A percentile compares a stretch with the other conserved stretches of the same genome.
Evolutionary conservation across 2,888 invertebrate species (phyloP).

Genomic region (Seira sanloemensis): DNA sequence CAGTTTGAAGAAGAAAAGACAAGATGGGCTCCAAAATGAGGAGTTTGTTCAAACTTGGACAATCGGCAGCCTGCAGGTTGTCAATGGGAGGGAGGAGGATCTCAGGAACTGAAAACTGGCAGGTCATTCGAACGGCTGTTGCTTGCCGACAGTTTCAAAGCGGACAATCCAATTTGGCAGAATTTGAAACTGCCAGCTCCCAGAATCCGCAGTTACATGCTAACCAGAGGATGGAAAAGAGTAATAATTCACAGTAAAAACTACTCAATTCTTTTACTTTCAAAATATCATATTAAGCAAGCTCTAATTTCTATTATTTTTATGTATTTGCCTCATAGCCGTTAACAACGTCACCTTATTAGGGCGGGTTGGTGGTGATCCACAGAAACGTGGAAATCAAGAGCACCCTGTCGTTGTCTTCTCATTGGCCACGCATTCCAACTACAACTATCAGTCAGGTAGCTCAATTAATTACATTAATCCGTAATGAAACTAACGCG

Average conservation of each 20-base stretch:
- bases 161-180: neutral
- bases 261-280: neutral
- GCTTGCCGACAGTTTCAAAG: conserved; percentile 19
- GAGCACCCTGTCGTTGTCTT: conserved; percentile 92
- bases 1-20: too few relatives aligned
- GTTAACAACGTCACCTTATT: conserved; percentile 90
- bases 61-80: neutral
- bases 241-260: conserved; percentile 21
- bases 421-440: conserved; percentile 91
- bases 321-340: conserved; percentile 77
- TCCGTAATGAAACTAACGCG: too few relatives aligned
- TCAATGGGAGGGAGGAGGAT: neutral
- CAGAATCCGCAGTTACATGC: conserved; percentile 41
- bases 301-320: neutral
- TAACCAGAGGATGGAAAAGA: conserved; percentile 46
- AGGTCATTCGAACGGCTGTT: neutral
- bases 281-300: neutral
- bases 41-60: neutral
- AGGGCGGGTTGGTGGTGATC: conserved; percentile 92
- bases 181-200: neutral
- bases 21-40: neutral
- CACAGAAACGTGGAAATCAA: conserved; percentile 87
- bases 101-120: too few relatives aligned
- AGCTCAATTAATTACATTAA: conserved; percentile 20
- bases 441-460: conserved; percentile 82